Base-by-base conservation (phyloP, 2,797 vertebrate species). In the Aplochiton taeniatus region DNA sequence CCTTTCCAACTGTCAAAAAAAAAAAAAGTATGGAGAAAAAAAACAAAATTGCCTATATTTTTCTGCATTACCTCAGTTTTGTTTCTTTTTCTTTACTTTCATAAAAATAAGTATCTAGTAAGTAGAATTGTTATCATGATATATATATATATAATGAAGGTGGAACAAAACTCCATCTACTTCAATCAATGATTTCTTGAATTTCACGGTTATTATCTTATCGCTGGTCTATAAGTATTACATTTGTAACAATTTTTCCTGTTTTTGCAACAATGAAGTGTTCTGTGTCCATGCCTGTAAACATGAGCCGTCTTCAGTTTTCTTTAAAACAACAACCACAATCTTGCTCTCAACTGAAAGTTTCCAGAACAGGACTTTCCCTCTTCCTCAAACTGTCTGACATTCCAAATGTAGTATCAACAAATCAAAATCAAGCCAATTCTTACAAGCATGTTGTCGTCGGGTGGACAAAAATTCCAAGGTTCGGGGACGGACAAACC, bases 11-110 rank as follows among this genome's bases (percentile, higher is more conserved):
- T 66, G 51, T 58, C 61, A 52, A 67, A 69, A 19, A 41, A 16
- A 44, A 48, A 55, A 63, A 31, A 16, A 10, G 9, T 58, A 87
- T 51, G 69, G 78, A 77, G 60, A 57, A 68, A 82, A 79, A 70
- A 63, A 50, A 70, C 67, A 52, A 58, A 62, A 54, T 49, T 45
- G 58, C 48, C 61, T 70, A 70, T 65, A 79, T 79, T 31, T 82
- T 87, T 85, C 83, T 85, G 79, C 84, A 69, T 86, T 87, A 86
- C 85, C 87, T 89, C 86, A 80, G 59, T 76, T 82, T 79, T 49
- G 51, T 44, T 70, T 68, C n/a, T 52, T 5, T 66, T 73, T 60
- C 69, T 68, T 69, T 14, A 14, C n/a, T 63, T 20, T 75, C 74
- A 48, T 82, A 48, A 77, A 70, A 68, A 52, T 55, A 65, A 69